Base-by-base conservation (phyloP, 1,140 invertebrate genomes). In the Pogonomyrmex barbatus region DNA sequence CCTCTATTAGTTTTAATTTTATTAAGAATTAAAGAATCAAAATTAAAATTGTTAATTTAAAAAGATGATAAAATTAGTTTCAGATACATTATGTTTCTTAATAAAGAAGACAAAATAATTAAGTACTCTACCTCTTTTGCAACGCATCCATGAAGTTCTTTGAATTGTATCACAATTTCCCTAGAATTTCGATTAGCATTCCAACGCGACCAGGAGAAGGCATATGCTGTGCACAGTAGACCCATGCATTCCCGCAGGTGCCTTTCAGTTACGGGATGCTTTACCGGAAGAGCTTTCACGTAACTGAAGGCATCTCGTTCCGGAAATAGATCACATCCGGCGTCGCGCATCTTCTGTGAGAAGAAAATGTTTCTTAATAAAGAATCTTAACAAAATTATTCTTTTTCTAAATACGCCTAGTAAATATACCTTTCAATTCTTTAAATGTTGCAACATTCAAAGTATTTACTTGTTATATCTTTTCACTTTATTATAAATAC, bases 301-400 rank as follows among this genome's bases (percentile, higher is more conserved):
- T 98, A 98, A 91, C 97, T 97, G 88, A 97, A 96, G 0, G 97
- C 97, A 94, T 99, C 98, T 85, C 96, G 96, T 82, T 97, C 97
- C 0, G 98, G 98, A 94, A 99, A 99, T n/a, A 99, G 95, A 93
- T 99, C 98, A 54, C 98, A 96, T n/a, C 98, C 98, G 6, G 96
- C 96, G 47, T 95, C 95, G 85, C 96, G 96, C 94, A 98, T 95
- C 85, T 96, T 96, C 97, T 98, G 92, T 9, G 14, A 60, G 0
- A 93, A 2, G 45, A 33, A 2, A 24, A 39, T 14, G 4, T 10
- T 17, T 56, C 30, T 60, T 65, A 52, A 54, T 67, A 71, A 77
- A n/a, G 8, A 36, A 30, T 68, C 0, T 24, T 24, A 24, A 24
- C 24, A 24, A 24, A 24, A 52, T 62, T 76, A 24, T 50, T 12